Percentiles rank a stretch among this genome's conserved stretches.
Conservation (phyloP, 2,888 invertebrate species). For the Scaeva pyrastri region DNA sequence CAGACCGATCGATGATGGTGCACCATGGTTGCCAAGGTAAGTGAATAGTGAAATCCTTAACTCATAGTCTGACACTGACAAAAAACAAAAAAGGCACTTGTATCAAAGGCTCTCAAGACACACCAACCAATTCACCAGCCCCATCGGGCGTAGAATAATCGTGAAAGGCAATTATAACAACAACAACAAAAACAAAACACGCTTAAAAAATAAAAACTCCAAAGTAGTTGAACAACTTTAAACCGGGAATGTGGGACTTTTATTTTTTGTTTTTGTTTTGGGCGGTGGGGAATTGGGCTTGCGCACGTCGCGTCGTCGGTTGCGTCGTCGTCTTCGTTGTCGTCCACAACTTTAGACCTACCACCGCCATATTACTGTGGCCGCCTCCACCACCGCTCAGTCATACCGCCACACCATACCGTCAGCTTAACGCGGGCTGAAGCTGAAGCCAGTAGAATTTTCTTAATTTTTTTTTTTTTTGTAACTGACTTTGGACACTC, state of each 20-base stretch:
- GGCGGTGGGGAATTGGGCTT: slow-evolving; percentile 45
- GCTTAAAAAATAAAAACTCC: slow-evolving; percentile 25
- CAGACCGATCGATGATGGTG: background rate
- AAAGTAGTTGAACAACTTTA: slow-evolving; percentile 66
- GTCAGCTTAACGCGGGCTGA: background rate
- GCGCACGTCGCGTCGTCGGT: slow-evolving; percentile 38
- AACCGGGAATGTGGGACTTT: slow-evolving; percentile 74
- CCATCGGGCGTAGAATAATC: slow-evolving; percentile 34
- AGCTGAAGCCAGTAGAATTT: slow-evolving; percentile 21
- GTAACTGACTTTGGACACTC: slow-evolving; percentile 43
- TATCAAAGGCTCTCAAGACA: slow-evolving; percentile 30
- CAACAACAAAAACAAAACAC: slow-evolving; percentile 58
- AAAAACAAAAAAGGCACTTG: slow-evolving; percentile 70
- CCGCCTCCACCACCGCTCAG: slow-evolving; percentile 37
- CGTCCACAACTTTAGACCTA: slow-evolving; percentile 56
- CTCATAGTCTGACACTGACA: too few species aligned
- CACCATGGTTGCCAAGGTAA: slow-evolving; percentile 17
- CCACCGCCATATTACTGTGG: background rate
- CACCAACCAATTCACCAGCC: slow-evolving; percentile 26
- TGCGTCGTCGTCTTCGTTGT: background rate
- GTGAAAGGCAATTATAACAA: slow-evolving; percentile 63
- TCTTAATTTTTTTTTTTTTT: slow-evolving; percentile 7
- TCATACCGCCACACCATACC: background rate
- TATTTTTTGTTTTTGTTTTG: slow-evolving; percentile 25
- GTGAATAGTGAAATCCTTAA: too few species aligned